Evolutionary conservation across 2,888 invertebrate species (phyloP), one percentile per base, ranked within the genome.

Genomic region (Criorhina ranunculi): DNA sequence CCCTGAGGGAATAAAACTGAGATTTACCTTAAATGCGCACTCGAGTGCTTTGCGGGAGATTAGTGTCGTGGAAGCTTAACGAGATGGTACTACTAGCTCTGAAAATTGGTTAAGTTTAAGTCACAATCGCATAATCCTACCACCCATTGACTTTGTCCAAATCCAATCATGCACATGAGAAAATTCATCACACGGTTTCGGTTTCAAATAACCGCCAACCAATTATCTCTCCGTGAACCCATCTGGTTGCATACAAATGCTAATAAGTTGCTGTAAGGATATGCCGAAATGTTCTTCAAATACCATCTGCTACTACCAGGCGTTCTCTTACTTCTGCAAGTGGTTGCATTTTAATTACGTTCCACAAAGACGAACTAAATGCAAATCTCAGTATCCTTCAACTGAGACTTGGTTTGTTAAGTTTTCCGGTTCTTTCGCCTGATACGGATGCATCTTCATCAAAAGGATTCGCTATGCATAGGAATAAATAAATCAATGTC

Each of bases 31-130:
- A 64, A 77, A 81, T 76, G 81, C 64, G 44, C 59, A 66, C 70
- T 64, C 57, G 51, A 77, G 81, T 44, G 70, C 44, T 53, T 51
- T 64, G 57, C 51, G 15, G 37, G 57, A 4, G 69, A 76, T 62
- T 64, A 75, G 76, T 69, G 80, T 64, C 76, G 37, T 69, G 62
- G 35, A 81, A 76, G 62, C 69, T 80, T 62, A 80, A 62, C 75
- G 67, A 62, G 55, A 69, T 49, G 44, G 64, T 51, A 66, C 64
- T 72, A 79, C 79, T 42, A 12, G 42, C n/a, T n/a, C n/a, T n/a
- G n/a, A n/a, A n/a, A n/a, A n/a, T n/a, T n/a, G n/a, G n/a, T n/a
- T n/a, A n/a, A n/a, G n/a, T n/a, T n/a, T n/a, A n/a, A n/a, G n/a
- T n/a, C n/a, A n/a, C n/a, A n/a, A n/a, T n/a, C n/a, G 24, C 24